These are phyloP conservation scores for Sebastolobus altivelis DNA, from an alignment of 2,797 vertebrate genomes.

Conservation along the genomic window DNA sequence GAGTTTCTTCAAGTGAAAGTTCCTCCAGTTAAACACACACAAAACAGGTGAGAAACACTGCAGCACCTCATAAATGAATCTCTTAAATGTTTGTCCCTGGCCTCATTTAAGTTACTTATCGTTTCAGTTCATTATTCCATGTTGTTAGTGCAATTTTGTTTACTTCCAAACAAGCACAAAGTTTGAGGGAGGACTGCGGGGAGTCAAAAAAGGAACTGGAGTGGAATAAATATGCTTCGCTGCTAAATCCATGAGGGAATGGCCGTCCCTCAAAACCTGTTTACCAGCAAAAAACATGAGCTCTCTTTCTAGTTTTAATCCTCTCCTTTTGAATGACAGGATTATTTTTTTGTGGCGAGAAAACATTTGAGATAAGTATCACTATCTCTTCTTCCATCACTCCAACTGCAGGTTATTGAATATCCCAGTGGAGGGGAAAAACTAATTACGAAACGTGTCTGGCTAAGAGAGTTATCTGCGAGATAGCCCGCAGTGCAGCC, in stretches of 20 bases:
- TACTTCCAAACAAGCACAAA: slow-evolving; percentile 51
- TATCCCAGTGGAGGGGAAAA: slow-evolving; percentile 85
- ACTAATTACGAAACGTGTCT: slow-evolving; percentile 88
- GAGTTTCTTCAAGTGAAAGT: slow-evolving; percentile 20
- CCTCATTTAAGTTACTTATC: slow-evolving; percentile 54
- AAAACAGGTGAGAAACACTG: slow-evolving; percentile 19
- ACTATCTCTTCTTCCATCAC: slow-evolving; percentile 83
- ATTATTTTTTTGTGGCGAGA: slow-evolving; percentile 76
- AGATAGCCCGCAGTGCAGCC: slow-evolving; percentile 85
- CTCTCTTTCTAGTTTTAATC: slow-evolving; percentile 78
- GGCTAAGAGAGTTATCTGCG: slow-evolving; percentile 85
- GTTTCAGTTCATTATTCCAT: slow-evolving; percentile 53
- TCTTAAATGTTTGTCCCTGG: slow-evolving; percentile 33
- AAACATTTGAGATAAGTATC: slow-evolving; percentile 84
- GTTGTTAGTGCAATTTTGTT: slow-evolving; percentile 57
- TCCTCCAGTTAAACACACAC: slow-evolving; percentile 1
- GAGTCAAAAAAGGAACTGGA: slow-evolving; percentile 52
- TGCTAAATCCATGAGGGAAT: slow-evolving; percentile 57
- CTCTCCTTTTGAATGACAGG: slow-evolving; percentile 81
- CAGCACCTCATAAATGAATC: slow-evolving; percentile 18
- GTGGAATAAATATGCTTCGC: slow-evolving; percentile 63
- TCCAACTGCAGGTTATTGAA: slow-evolving; percentile 87
- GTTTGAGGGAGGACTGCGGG: slow-evolving; percentile 45
- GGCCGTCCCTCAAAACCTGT: slow-evolving; percentile 69
- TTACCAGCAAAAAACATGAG: slow-evolving; percentile 64